Conservation (phyloP, 2,888 invertebrate species). For the Amphipoea lucens region DNA sequence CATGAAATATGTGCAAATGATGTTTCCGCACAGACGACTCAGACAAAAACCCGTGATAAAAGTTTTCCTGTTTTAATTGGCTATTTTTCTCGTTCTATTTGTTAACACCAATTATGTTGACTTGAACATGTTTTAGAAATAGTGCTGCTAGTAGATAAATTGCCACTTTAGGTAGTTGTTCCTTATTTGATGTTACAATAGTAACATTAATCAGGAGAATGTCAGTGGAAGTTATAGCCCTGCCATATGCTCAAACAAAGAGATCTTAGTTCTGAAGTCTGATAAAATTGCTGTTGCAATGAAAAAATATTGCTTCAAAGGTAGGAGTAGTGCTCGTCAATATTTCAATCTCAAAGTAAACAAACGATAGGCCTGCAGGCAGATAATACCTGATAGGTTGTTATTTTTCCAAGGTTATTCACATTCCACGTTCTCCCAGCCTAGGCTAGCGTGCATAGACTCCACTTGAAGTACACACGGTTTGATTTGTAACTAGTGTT, state of each 20-base stretch:
- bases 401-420: conserved; percentile 76
- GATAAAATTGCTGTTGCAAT: conserved; percentile 36
- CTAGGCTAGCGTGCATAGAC: conserved; percentile 77
- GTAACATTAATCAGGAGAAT: conserved; percentile 52
- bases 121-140: conserved; percentile 39
- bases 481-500: conserved; percentile 40
- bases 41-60: conserved; percentile 52
- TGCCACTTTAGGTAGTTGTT: conserved; percentile 22
- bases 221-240: conserved; percentile 41
- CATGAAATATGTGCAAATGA: conserved; percentile 63
- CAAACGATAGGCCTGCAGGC: conserved; percentile 22
- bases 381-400: conserved; percentile 54
- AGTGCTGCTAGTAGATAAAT: conserved; percentile 27
- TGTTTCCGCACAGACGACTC: conserved; percentile 46
- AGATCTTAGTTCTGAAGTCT: conserved; percentile 31
- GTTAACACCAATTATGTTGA: conserved; percentile 39
- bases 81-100: conserved; percentile 44
- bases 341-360: conserved; percentile 57
- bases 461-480: conserved; percentile 55
- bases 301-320: conserved; percentile 31
- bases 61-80: conserved; percentile 53
- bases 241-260: conserved; percentile 41
- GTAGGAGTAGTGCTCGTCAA: conserved; percentile 32
- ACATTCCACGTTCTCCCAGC: conserved; percentile 80
- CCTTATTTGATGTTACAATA: conserved; percentile 55